Percentiles rank a stretch among this genome's conserved stretches.
These are phyloP conservation scores for Drosophila pectinifera DNA, from an alignment of 1,140 invertebrate genomes.

Conservation along the genomic window DNA sequence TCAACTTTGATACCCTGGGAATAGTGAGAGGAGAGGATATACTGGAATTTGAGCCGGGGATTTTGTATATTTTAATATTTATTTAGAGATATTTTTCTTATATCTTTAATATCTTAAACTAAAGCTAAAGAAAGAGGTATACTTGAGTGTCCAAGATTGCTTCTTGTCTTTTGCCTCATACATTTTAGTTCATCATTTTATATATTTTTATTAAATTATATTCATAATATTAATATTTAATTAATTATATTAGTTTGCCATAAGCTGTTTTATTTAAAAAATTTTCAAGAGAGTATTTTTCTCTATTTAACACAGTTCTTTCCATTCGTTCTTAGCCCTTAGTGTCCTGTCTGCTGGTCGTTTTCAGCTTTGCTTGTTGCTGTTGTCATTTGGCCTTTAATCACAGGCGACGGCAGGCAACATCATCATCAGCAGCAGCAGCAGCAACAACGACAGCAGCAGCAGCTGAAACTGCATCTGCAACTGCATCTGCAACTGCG, in stretches of 20 bases:
- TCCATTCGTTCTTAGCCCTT: neutral
- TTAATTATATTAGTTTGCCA: no score
- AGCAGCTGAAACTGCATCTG: slow-evolving; percentile 7
- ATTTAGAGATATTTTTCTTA: neutral
- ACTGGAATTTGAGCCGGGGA: no score
- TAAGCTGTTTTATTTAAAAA: no score
- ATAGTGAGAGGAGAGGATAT: neutral
- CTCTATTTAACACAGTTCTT: neutral
- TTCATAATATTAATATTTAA: no score
- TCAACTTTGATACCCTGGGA: slow-evolving; percentile 5
- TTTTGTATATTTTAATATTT: neutral
- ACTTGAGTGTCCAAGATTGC: no score
- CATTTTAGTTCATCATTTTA: no score
- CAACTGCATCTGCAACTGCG: slow-evolving; percentile 34
- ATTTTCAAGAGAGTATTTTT: no score
- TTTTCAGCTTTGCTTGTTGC: slow-evolving; percentile 36
- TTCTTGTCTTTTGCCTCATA: no score
- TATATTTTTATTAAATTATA: no score
- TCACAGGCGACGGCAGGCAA: slow-evolving; percentile 56
- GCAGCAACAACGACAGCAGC: slow-evolving; percentile 13
- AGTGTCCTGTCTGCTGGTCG: slow-evolving; percentile 1
- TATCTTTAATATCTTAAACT: no score
- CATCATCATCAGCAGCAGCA: slow-evolving; percentile 37
- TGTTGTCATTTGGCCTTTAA: slow-evolving; percentile 70
- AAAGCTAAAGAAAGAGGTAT: no score